These are phyloP conservation scores for Protodeltote pygarga DNA, from an alignment of 2,888 invertebrate species.

Conservation along the genomic window DNA sequence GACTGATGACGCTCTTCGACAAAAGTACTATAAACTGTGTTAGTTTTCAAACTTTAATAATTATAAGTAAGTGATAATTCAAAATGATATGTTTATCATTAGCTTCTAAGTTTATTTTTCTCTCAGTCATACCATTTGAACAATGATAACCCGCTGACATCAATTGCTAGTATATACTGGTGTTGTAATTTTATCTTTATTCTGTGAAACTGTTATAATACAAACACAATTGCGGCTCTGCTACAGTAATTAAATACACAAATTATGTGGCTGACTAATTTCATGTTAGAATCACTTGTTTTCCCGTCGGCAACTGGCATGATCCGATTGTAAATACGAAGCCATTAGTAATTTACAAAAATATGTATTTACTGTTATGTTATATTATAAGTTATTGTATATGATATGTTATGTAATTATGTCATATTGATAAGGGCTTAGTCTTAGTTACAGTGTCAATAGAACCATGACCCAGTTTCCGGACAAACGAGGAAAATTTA, in stretches of 20 bases:
- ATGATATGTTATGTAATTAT: too few species aligned
- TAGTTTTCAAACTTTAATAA: conserved; percentile 2
- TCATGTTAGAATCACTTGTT: conserved; percentile 37
- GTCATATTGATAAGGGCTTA: too few species aligned
- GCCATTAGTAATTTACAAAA: conserved; percentile 26
- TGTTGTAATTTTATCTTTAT: conserved; percentile 39
- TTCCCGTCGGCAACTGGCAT: conserved; percentile 18
- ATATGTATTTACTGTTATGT: conserved; percentile 27
- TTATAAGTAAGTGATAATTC: conserved; percentile 14
- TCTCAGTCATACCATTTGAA: conserved; percentile 34
- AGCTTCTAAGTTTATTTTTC: conserved; percentile 37
- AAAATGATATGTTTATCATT: conserved; percentile 18
- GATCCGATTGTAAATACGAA: conserved; percentile 34
- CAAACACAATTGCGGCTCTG: conserved; percentile 24
- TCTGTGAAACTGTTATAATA: conserved; percentile 21
- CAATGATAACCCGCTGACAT: conserved; percentile 53
- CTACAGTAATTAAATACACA: conserved; percentile 32
- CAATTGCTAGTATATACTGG: conserved; percentile 44
- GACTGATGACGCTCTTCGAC: too few species aligned
- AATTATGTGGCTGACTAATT: conserved; percentile 30
- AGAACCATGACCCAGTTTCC: not conserved
- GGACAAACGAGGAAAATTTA: not conserved
- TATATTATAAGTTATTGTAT: too few species aligned
- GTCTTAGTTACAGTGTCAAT: too few species aligned
- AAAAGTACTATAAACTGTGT: conserved; percentile 20